Conservation (phyloP, 1,140 invertebrate genomes). For the Aphaenogaster floridana region DNA sequence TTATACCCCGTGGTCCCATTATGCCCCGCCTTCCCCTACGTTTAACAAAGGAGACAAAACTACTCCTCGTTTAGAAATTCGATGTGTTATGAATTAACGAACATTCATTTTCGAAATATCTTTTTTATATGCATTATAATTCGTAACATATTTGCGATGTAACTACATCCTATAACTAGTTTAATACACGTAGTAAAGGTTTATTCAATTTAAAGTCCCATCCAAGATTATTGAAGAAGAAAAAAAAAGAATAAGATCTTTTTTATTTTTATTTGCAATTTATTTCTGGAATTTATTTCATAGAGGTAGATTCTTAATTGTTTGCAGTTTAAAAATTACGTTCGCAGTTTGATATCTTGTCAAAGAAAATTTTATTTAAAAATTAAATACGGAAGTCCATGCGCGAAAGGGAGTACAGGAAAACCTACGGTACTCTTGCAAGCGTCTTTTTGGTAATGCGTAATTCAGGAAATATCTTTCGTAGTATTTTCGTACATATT, state of each 20-base stretch:
- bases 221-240: not conserved
- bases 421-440: not conserved
- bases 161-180: not conserved
- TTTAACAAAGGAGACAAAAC: not conserved
- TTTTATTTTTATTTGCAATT: slow-evolving; percentile 12
- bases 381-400: not conserved
- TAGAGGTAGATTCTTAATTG: not conserved
- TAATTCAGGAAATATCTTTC: not conserved
- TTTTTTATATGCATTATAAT: not conserved
- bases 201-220: not conserved
- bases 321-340: not conserved
- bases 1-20: too few relatives aligned
- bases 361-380: not conserved
- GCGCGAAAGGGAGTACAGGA: not conserved
- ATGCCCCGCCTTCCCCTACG: not conserved
- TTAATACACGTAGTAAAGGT: not conserved
- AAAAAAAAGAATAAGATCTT: not conserved
- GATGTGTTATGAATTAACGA: not conserved
- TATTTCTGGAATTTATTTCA: not conserved
- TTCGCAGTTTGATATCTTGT: not conserved
- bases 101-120: slow-evolving; percentile 4
- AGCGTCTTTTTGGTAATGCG: not conserved
- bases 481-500: not conserved
- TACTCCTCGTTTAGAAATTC: not conserved
- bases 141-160: not conserved